phyloP scores from a whole-genome alignment of 2,888 invertebrate genomes.

The Taphrorychus bicolor region DNA sequence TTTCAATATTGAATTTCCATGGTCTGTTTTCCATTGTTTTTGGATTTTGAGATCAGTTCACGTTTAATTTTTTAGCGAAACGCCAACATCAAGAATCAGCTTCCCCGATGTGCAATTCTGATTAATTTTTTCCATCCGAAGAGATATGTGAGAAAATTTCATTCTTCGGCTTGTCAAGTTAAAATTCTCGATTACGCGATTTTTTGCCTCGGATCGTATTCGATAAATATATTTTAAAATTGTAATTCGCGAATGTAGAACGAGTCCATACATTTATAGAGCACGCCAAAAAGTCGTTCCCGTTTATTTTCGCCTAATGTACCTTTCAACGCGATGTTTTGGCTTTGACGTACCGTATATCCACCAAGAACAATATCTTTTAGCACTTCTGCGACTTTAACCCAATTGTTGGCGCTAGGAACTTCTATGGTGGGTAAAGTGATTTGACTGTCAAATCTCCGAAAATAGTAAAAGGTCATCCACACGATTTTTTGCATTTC shows the following conservation, averaged over 20 bases:
- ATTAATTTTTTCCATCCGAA: constrained; percentile 32
- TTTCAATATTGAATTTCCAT: no score
- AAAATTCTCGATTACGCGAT: constrained; percentile 35
- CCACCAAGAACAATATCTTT: background rate
- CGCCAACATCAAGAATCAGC: constrained; percentile 9
- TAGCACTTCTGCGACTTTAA: background rate
- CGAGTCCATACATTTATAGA: constrained; percentile 37
- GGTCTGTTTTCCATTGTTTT: no score
- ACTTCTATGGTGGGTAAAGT: background rate
- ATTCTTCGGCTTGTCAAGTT: constrained; percentile 40
- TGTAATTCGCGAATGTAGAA: constrained; percentile 37
- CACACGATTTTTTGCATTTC: background rate
- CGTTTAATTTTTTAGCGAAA: background rate
- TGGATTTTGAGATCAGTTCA: no score
- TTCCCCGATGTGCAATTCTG: constrained; percentile 25
- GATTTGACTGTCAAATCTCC: background rate
- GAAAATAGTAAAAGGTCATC: background rate
- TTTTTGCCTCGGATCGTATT: constrained; percentile 23
- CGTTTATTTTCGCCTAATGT: constrained; percentile 17
- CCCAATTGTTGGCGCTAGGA: background rate
- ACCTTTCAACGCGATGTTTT: background rate
- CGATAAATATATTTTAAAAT: constrained; percentile 36
- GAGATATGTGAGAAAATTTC: constrained; percentile 42
- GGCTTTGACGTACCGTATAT: background rate
- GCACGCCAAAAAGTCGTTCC: constrained; percentile 33